A percentile compares a stretch with the other conserved stretches of the same genome.
Conservation (phyloP, 1,140 invertebrate species). For the Paralvinella palmiformis region DNA sequence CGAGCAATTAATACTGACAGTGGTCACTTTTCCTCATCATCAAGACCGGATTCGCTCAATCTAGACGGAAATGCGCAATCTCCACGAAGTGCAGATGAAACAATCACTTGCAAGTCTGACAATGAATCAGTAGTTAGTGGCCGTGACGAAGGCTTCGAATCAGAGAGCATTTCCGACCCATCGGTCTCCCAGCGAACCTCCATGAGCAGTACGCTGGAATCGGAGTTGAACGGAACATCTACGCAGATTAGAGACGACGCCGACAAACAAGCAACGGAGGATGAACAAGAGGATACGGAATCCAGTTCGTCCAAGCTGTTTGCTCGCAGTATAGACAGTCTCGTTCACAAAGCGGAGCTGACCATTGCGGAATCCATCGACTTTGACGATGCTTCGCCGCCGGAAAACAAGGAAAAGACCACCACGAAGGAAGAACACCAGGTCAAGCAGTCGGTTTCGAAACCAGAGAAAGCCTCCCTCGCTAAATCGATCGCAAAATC, state of each 20-base stretch:
- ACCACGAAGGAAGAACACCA: neutral
- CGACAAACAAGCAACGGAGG: neutral
- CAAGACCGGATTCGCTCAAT: too few relatives aligned
- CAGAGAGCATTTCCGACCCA: slow-evolving; percentile 32
- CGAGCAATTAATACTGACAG: too few relatives aligned
- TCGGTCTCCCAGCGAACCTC: slow-evolving; percentile 45
- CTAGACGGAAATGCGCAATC: too few relatives aligned
- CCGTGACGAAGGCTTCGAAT: slow-evolving; percentile 39
- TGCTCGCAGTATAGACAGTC: slow-evolving; percentile 5
- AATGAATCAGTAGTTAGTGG: neutral
- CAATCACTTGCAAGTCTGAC: neutral
- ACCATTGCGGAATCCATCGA: neutral
- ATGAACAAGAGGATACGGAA: neutral
- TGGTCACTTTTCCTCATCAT: too few relatives aligned
- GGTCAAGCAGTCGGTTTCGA: too few relatives aligned
- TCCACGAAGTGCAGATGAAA: too few relatives aligned
- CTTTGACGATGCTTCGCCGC: neutral
- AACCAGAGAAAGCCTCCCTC: too few relatives aligned
- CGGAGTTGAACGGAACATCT: slow-evolving; percentile 30
- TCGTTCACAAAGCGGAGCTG: slow-evolving; percentile 2
- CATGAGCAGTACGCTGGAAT: slow-evolving; percentile 43
- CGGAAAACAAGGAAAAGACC: neutral
- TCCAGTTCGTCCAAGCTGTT: neutral
- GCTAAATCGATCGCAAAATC: too few relatives aligned
- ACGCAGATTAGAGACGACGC: neutral